phyloP scores from a whole-genome alignment of 1,140 invertebrate species.

The Anoplophora glabripennis region DNA sequence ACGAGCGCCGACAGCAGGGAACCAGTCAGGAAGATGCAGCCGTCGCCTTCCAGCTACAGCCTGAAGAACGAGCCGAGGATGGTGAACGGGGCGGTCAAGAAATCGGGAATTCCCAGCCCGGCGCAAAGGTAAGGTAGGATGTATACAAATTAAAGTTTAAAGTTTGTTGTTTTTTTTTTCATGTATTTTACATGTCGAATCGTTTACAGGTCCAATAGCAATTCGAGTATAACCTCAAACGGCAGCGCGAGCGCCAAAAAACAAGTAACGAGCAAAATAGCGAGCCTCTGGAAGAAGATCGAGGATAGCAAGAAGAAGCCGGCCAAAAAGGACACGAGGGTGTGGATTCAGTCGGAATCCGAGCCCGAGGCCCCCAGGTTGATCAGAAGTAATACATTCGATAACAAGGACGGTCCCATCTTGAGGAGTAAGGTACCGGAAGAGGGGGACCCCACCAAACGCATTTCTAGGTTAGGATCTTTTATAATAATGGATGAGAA shows the following conservation, averaged over 20 bases:
- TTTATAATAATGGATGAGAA: conserved; percentile 46
- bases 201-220: conserved; percentile 24
- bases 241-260: conserved; percentile 42
- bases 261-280: conserved; percentile 82
- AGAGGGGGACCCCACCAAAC: conserved; percentile 41
- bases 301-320: conserved; percentile 69
- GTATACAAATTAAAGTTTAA: neutral
- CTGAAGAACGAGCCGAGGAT: conserved; percentile 53
- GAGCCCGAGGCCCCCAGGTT: conserved; percentile 25
- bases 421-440: conserved; percentile 36
- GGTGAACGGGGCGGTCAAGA: conserved; percentile 47
- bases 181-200: neutral
- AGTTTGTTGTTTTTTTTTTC: too few species aligned
- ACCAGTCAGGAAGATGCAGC: conserved; percentile 46
- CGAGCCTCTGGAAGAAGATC: conserved; percentile 82
- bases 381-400: conserved; percentile 36
- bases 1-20: conserved; percentile 46
- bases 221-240: conserved; percentile 27
- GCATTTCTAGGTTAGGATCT: conserved; percentile 54
- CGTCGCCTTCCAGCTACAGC: conserved; percentile 56
- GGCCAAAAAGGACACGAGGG: conserved; percentile 59
- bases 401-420: conserved; percentile 35
- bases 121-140: conserved; percentile 16
- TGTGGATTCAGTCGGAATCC: conserved; percentile 56
- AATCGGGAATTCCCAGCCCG: conserved; percentile 27